Evolutionary conservation across 1,140 invertebrate genomes (phyloP).

Genomic region (Tetragnatha versicolor): DNA sequence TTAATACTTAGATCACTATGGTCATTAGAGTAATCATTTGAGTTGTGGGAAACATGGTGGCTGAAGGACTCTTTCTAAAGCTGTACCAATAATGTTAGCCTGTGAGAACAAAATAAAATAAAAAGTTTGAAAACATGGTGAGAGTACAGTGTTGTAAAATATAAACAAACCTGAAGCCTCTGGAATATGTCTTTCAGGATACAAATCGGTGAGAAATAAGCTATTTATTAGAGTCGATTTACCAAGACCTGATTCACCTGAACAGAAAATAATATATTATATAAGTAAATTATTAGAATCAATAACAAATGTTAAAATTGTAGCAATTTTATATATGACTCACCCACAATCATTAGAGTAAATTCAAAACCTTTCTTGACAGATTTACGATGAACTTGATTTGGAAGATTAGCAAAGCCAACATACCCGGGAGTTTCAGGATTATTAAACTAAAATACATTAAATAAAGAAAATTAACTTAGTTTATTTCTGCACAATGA

Average conservation of each 20-base stretch:
- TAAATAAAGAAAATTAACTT: neutral
- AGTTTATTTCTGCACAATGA: neutral
- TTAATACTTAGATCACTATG: no score
- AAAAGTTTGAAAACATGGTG: neutral
- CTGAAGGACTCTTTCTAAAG: no score
- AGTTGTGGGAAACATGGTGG: no score
- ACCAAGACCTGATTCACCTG: conserved; percentile 92
- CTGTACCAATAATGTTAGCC: no score
- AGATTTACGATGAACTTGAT: conserved; percentile 97
- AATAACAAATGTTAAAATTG: neutral
- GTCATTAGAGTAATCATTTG: no score
- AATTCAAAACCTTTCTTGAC: conserved; percentile 99
- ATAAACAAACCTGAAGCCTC: conserved; percentile 77
- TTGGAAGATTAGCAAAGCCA: conserved; percentile 95
- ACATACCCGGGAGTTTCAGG: conserved; percentile 84
- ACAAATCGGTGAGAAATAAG: conserved; percentile 94
- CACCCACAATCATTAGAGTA: conserved; percentile 98
- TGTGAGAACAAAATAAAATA: neutral
- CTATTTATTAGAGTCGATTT: conserved; percentile 98
- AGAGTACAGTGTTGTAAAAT: neutral
- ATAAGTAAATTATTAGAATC: neutral
- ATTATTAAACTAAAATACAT: conserved; percentile 55
- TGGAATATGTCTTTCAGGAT: conserved; percentile 85
- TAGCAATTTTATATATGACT: conserved; percentile 69
- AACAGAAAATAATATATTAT: neutral